Percentiles rank a stretch among this genome's conserved stretches.
phyloP scores from a whole-genome alignment of 2,888 invertebrate genomes.

The Trissolcus japonicus region DNA sequence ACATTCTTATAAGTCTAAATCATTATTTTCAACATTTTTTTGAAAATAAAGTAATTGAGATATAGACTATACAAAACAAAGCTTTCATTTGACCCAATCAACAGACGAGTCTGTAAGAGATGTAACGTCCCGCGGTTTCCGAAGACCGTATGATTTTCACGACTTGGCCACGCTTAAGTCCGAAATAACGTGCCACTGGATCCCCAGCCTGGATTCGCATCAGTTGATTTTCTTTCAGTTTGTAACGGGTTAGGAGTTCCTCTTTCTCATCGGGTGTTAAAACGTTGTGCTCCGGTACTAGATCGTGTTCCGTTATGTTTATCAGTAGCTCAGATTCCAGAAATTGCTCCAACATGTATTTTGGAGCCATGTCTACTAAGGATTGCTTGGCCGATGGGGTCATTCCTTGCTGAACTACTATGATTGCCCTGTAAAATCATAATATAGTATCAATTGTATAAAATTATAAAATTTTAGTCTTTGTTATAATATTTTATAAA shows the following conservation, averaged over 20 bases:
- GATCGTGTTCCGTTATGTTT: constrained; percentile 97
- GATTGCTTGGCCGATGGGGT: constrained; percentile 99
- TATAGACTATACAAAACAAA: constrained; percentile 20
- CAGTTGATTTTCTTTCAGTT: constrained; percentile 98
- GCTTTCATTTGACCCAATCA: constrained; percentile 71
- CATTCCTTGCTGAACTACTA: constrained; percentile 99
- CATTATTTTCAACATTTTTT: constrained; percentile 50
- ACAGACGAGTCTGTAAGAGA: constrained; percentile 96
- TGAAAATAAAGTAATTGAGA: constrained; percentile 31
- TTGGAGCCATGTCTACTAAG: constrained; percentile 98
- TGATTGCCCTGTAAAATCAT: constrained; percentile 85
- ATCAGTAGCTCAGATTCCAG: constrained; percentile 96
- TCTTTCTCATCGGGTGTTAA: constrained; percentile 98
- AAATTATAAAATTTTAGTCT: background rate
- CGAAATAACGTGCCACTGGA: constrained; percentile 98
- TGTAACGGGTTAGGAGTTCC: constrained; percentile 95
- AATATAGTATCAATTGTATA: background rate
- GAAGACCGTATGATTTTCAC: constrained; percentile 98
- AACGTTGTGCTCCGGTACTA: constrained; percentile 99
- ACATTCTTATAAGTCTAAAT: constrained; percentile 39
- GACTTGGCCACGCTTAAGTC: constrained; percentile 97
- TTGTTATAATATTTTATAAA: background rate
- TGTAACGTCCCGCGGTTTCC: constrained; percentile 98
- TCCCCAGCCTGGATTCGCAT: constrained; percentile 99
- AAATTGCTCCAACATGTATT: constrained; percentile 98